Evolutionary conservation across 2,113 vertebrate genomes (phyloP).

Genomic region (Pluvialis apricaria): DNA sequence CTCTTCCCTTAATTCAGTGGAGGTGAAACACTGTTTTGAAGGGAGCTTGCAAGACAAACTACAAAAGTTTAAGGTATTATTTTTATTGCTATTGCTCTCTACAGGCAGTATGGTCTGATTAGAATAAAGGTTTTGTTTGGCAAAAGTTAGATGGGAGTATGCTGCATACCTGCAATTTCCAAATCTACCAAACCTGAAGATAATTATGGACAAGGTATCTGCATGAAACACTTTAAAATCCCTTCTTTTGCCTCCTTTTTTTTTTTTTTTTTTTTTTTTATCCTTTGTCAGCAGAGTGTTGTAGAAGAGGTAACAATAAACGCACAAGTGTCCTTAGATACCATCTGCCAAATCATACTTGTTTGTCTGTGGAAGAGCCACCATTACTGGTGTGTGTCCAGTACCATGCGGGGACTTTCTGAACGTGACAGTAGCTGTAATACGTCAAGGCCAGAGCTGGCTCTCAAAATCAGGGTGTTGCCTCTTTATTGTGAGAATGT

Average conservation of each 20-base stretch:
- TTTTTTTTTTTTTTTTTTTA: too few relatives aligned
- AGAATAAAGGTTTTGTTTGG: neutral
- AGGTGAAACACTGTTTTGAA: neutral
- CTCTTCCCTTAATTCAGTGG: neutral
- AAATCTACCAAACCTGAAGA: neutral
- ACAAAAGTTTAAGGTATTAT: neutral
- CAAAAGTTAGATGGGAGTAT: neutral
- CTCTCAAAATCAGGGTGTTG: neutral
- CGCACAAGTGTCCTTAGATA: neutral
- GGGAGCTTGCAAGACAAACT: neutral
- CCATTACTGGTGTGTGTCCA: neutral
- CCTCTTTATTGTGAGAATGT: neutral
- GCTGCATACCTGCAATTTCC: neutral
- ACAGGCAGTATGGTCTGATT: neutral
- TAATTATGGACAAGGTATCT: neutral
- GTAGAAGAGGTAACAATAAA: neutral
- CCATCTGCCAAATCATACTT: neutral
- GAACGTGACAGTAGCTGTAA: neutral
- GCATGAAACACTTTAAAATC: neutral
- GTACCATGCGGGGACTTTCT: neutral
- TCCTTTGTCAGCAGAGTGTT: neutral
- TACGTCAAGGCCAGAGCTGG: neutral
- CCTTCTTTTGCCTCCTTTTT: fast-evolving
- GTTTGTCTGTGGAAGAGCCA: neutral
- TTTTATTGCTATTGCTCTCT: neutral